These are phyloP conservation scores for Trachelipus rathkii DNA, from an alignment of 1,140 invertebrate genomes.

Conservation along the genomic window DNA sequence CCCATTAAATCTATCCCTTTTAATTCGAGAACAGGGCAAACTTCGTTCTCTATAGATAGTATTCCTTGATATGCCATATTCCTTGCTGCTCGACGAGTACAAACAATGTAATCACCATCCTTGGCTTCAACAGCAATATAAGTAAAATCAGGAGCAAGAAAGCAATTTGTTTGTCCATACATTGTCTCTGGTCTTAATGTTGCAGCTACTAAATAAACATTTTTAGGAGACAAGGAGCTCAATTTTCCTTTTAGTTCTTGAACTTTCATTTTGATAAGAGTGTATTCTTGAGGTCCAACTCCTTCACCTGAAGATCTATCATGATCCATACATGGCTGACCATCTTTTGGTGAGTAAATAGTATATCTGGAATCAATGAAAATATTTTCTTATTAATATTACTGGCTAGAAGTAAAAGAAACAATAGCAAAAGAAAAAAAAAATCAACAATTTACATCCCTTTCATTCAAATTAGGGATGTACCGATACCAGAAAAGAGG, in stretches of 20 bases:
- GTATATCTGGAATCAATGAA: conserved; percentile 64
- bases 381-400: too few species aligned
- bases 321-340: conserved; percentile 99
- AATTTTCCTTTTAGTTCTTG: conserved; percentile 36
- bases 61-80: conserved; percentile 98
- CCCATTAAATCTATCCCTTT: conserved; percentile 73
- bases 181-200: conserved; percentile 97
- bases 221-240: conserved; percentile 10
- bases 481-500: too few species aligned
- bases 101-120: conserved; percentile 66
- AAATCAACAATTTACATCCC: too few species aligned
- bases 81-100: conserved; percentile 75
- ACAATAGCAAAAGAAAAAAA: too few species aligned
- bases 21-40: conserved; percentile 64
- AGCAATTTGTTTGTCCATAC: conserved; percentile 99
- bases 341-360: conserved; percentile 93
- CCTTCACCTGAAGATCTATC: conserved; percentile 93
- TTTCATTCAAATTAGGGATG: too few species aligned
- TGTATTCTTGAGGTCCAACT: conserved; percentile 97
- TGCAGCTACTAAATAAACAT: conserved; percentile 87
- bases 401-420: too few species aligned
- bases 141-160: conserved; percentile 90
- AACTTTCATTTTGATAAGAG: conserved; percentile 90
- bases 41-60: conserved; percentile 71
- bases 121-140: conserved; percentile 77